Evolutionary conservation across 2,797 vertebrate genomes (phyloP).

Genomic region (Semotilus atromaculatus): DNA sequence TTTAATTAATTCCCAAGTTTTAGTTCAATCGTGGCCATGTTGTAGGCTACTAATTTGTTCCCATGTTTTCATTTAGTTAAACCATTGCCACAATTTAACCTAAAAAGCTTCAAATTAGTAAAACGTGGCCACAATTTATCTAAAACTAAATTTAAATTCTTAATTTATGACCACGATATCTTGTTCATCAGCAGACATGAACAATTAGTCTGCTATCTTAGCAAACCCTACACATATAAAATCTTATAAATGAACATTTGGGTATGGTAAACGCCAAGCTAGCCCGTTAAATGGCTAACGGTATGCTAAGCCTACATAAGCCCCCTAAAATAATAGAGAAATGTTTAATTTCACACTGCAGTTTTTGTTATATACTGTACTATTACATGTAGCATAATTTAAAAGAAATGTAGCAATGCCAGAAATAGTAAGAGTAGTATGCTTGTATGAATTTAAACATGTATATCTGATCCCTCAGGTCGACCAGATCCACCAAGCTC

Average conservation of each 20-base stretch:
- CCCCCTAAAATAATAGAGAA: not conserved
- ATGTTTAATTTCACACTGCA: not conserved
- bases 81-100: not conserved
- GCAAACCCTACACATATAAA: not conserved
- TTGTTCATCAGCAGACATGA: not conserved
- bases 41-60: not conserved
- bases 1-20: not conserved
- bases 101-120: not conserved
- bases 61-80: not conserved
- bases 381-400: not conserved
- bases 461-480: constrained; percentile 65
- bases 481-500: constrained; percentile 79
- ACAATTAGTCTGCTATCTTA: not conserved
- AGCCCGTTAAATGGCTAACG: not conserved
- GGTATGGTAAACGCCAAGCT: not conserved
- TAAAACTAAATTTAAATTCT: not conserved
- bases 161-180: not conserved
- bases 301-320: not conserved
- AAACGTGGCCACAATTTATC: not conserved
- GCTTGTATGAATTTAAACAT: not conserved
- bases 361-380: not conserved
- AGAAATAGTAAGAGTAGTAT: not conserved
- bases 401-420: not conserved
- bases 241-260: not conserved
- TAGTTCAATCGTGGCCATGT: not conserved